Evolutionary conservation across 2,113 vertebrate species (phyloP).

Genomic region (Alligator mississippiensis): DNA sequence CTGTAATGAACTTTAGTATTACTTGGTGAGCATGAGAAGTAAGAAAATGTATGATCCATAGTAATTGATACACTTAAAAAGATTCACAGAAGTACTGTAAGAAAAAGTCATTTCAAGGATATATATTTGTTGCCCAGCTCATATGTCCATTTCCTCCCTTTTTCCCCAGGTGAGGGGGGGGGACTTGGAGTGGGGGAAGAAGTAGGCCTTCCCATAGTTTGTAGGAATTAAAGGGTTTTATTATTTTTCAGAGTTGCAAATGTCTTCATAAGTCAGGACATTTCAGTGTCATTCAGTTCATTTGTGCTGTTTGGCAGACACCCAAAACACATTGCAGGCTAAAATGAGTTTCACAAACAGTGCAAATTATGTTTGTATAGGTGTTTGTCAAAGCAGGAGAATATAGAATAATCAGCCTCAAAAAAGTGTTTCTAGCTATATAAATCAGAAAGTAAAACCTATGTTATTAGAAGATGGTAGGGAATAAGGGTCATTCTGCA

Average conservation of each 20-base stretch:
- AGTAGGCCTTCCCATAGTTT: neutral
- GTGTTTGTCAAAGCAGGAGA: neutral
- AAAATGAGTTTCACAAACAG: neutral
- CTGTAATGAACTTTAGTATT: neutral
- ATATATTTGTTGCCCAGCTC: neutral
- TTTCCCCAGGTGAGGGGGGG: neutral
- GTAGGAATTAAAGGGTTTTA: neutral
- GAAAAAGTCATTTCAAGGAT: neutral
- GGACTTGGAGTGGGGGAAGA: neutral
- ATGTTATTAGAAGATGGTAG: neutral
- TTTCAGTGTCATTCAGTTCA: neutral
- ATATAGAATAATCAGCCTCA: neutral
- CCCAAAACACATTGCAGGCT: neutral
- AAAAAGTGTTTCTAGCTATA: neutral
- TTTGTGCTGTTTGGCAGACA: neutral
- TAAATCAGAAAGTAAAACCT: constrained; percentile 24
- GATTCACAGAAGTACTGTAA: neutral
- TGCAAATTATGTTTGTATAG: neutral
- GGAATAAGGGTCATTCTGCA: neutral
- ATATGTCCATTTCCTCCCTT: neutral
- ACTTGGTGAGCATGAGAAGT: neutral
- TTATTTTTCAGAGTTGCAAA: neutral
- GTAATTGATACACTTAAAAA: neutral
- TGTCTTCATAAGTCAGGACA: neutral
- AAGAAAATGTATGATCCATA: neutral